Evolutionary conservation across 1,140 invertebrate genomes (phyloP).

Genomic region (Megathymus violae): DNA sequence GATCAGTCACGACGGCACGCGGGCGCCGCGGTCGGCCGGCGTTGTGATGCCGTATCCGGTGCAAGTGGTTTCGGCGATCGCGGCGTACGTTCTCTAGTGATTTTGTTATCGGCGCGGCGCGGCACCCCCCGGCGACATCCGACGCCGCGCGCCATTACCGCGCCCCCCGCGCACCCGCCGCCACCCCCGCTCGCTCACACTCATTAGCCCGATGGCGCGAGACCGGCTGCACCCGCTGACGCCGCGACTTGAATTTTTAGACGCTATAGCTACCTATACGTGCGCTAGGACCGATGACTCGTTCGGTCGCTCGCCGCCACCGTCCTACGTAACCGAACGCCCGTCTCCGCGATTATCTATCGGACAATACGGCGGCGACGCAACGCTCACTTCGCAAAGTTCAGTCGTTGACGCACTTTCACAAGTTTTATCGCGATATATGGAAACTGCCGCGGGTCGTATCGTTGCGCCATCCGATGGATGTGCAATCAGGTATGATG

Average conservation of each 20-base stretch:
- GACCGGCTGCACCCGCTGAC: slow-evolving; percentile 63
- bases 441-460: slow-evolving; percentile 18
- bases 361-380: slow-evolving; percentile 16
- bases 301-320: slow-evolving; percentile 1
- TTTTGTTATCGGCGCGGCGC: slow-evolving; percentile 79
- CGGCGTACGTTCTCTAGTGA: slow-evolving; percentile 70
- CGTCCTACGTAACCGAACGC: slow-evolving; percentile 25
- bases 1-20: slow-evolving; percentile 16
- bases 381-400: slow-evolving; percentile 28
- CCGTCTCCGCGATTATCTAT: slow-evolving; percentile 15
- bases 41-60: slow-evolving; percentile 42
- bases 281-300: slow-evolving; percentile 24
- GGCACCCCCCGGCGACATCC: slow-evolving; percentile 80
- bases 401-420: slow-evolving; percentile 37
- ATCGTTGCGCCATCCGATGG: slow-evolving; percentile 22
- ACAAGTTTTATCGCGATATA: slow-evolving; percentile 31
- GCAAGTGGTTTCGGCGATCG: slow-evolving; percentile 48
- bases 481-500: slow-evolving; percentile 29
- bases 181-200: slow-evolving; percentile 43
- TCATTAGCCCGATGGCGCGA: slow-evolving; percentile 76
- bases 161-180: slow-evolving; percentile 45
- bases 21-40: slow-evolving; percentile 5
- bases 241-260: slow-evolving; percentile 73
- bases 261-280: slow-evolving; percentile 35
- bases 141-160: slow-evolving; percentile 80